Conservation (phyloP, 2,797 vertebrate species). For the Esox lucius region DNA sequence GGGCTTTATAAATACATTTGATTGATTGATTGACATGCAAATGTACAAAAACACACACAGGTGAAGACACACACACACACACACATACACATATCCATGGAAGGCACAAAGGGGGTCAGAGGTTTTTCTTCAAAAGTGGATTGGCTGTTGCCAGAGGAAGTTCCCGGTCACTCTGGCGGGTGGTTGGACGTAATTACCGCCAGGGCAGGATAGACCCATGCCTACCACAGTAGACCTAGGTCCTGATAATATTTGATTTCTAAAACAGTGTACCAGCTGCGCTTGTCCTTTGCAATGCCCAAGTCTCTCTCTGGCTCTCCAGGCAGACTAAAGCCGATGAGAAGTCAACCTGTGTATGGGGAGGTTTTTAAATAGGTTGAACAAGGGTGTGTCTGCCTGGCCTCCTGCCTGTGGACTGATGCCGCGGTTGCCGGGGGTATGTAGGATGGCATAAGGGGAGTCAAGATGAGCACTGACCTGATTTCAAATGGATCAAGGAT, state of each 20-base stretch:
- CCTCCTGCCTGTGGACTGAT: neutral
- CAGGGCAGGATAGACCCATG: neutral
- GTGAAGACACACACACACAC: neutral
- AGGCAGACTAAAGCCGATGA: neutral
- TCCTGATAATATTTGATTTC: neutral
- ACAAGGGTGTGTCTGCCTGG: neutral
- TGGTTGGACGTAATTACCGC: neutral
- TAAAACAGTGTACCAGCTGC: neutral
- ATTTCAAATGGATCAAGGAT: neutral
- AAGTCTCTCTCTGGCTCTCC: neutral
- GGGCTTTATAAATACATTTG: too few relatives aligned
- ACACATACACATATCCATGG: neutral
- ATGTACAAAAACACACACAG: neutral
- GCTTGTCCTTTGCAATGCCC: neutral
- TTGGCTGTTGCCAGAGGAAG: neutral
- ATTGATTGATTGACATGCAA: too few relatives aligned
- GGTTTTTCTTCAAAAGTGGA: neutral
- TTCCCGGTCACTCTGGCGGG: neutral
- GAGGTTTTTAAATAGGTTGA: neutral
- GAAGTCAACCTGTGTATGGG: neutral
- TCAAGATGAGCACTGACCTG: constrained; percentile 5
- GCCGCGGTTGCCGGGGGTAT: neutral
- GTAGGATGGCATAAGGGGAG: neutral
- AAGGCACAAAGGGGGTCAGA: constrained; percentile 1
- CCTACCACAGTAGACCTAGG: neutral